Base-by-base conservation (phyloP, 2,113 vertebrate species). In the Serilophus lunatus region DNA sequence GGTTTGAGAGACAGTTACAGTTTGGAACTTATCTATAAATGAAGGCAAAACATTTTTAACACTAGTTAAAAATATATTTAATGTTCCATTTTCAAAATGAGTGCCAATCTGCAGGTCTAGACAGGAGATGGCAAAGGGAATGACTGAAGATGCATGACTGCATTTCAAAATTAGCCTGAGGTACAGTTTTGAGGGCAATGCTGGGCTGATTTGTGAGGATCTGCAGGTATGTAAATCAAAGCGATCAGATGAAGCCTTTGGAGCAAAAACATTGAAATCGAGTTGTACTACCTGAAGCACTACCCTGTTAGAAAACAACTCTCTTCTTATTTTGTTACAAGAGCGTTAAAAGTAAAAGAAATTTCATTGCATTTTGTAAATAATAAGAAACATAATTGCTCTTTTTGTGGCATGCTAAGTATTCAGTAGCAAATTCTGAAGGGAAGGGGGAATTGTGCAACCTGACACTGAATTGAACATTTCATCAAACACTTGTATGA, bases 351-450 rank as follows among this genome's bases (percentile, higher is more conserved):
- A 49, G 17, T 77, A 74, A 75, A 17, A 44, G 20, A 60, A 45
- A 53, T 57, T 18, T 14, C 4, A 82, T 0, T 6, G 69, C 71
- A 47, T 88, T 86, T 42, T 42, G 44, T 16, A 76, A 84, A 26
- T 29, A 49, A 69, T 3, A 28, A 74, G 68, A 93, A 85, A 75
- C 31, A 42, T 5, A 33, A 81, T 64, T 74, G 91, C 60, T 82
- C 56, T 82, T 86, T 88, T 89, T 83, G 78, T 75, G 81, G 82
- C 59, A 85, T 23, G 49, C 85, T 90, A 95, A 87, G 76, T 86
- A 72, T 82, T 91, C 61, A 75, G 88, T 74, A 82, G 68, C 74
- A 92, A 92, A 92, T 82, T 72, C 35, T 23, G 75, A 88, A 60
- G 85, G 77, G 54, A 93, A 79, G 26, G 61, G 82, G 24, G 35